phyloP scores from a whole-genome alignment of 2,888 invertebrate genomes.

The Muscina levida region DNA sequence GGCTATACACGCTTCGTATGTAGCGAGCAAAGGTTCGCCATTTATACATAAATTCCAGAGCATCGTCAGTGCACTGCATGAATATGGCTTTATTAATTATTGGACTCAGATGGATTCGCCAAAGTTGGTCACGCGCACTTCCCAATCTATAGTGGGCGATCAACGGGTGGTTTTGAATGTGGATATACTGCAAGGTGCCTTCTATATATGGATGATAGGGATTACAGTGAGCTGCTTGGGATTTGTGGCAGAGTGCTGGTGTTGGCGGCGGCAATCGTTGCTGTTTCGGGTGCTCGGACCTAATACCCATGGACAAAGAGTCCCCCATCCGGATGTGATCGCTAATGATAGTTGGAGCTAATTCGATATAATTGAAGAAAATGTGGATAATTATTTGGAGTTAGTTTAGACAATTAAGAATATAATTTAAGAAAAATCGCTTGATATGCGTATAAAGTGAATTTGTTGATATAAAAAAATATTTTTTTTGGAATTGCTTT shows the following conservation, averaged over 20 bases:
- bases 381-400: too few relatives aligned
- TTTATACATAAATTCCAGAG: constrained; percentile 73
- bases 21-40: constrained; percentile 72
- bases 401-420: too few relatives aligned
- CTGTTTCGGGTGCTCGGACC: too few relatives aligned
- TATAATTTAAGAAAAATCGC: too few relatives aligned
- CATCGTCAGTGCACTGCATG: constrained; percentile 70
- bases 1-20: constrained; percentile 72
- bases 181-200: constrained; percentile 75
- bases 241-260: constrained; percentile 67
- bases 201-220: constrained; percentile 76
- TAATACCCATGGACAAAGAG: too few relatives aligned
- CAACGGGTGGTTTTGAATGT: constrained; percentile 71
- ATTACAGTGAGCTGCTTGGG: constrained; percentile 68
- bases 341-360: too few relatives aligned
- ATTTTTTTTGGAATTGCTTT: too few relatives aligned
- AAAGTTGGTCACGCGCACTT: constrained; percentile 62
- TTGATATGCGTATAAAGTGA: too few relatives aligned
- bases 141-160: constrained; percentile 63
- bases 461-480: too few relatives aligned
- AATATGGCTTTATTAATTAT: constrained; percentile 74
- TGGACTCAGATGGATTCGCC: constrained; percentile 72
- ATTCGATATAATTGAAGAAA: too few relatives aligned
- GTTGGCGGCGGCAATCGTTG: constrained; percentile 20
- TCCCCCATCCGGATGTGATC: too few relatives aligned